Percentiles rank a stretch among this genome's conserved stretches.
phyloP scores from a whole-genome alignment of 2,113 vertebrate species.

The Oryzias woworae region DNA sequence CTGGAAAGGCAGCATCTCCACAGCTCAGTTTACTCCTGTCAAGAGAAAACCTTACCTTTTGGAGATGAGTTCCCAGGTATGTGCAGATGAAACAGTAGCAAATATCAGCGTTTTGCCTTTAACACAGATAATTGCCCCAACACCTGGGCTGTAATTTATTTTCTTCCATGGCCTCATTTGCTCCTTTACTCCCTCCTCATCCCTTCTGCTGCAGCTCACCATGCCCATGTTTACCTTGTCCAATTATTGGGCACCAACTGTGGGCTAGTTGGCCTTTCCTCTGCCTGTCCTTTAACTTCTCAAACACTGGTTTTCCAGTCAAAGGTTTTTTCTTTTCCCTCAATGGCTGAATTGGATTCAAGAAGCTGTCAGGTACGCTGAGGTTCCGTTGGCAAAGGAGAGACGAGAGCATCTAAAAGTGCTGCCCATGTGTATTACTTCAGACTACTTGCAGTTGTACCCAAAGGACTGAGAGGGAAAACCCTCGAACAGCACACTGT shows the following conservation, averaged over 20 bases:
- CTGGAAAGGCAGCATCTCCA: conserved; percentile 67
- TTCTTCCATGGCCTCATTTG: conserved; percentile 59
- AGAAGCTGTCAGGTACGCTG: conserved; percentile 72
- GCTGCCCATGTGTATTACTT: conserved; percentile 69
- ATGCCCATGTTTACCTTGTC: conserved; percentile 69
- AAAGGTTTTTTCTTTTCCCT: conserved; percentile 52
- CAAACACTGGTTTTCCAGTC: conserved; percentile 53
- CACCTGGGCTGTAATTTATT: conserved; percentile 55
- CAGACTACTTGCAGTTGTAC: conserved; percentile 63
- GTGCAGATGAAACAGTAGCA: conserved; percentile 32
- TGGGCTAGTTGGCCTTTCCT: conserved; percentile 45
- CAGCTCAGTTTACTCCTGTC: conserved; percentile 40
- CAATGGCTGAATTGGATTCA: conserved; percentile 70
- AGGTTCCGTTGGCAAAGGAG: conserved; percentile 56
- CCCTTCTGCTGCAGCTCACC: conserved; percentile 61
- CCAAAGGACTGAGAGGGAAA: conserved; percentile 55
- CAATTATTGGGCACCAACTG: conserved; percentile 62
- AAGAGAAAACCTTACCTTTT: conserved; percentile 45
- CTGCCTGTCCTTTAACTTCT: conserved; percentile 52
- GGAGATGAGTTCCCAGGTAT: conserved; percentile 65
- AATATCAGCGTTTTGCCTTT: conserved; percentile 5
- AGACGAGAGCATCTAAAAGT: conserved; percentile 60
- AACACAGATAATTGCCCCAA: conserved; percentile 6
- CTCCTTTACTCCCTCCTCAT: conserved; percentile 57
- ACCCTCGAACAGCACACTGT: conserved; percentile 49